Conservation (phyloP, 2,797 vertebrate genomes). For the Buphagus erythrorhynchus region DNA sequence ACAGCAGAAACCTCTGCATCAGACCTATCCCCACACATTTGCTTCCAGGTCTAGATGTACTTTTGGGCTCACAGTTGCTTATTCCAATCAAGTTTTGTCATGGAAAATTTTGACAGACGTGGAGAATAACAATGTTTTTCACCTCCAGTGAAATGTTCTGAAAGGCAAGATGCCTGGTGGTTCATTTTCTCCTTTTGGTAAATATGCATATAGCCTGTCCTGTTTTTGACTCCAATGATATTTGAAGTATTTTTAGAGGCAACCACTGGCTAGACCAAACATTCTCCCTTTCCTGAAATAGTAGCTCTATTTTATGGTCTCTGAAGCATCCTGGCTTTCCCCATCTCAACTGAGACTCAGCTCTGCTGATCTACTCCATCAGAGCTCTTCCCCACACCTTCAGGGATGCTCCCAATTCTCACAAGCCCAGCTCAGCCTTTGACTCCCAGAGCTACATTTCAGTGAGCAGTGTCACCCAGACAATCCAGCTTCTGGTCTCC, state of each 20-base stretch:
- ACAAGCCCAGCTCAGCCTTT: background rate
- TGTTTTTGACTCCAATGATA: background rate
- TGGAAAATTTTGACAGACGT: background rate
- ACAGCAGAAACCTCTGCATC: background rate
- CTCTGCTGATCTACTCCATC: background rate
- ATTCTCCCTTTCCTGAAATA: background rate
- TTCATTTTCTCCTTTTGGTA: background rate
- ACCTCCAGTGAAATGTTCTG: background rate
- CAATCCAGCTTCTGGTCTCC: background rate
- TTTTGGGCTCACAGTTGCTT: background rate
- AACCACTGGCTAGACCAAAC: background rate
- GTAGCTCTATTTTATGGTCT: background rate
- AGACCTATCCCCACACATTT: background rate
- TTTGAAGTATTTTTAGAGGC: slow-evolving; percentile 29
- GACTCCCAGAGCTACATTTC: background rate
- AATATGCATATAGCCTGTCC: background rate
- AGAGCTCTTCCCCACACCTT: background rate
- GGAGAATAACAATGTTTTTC: background rate
- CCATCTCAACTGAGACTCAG: background rate
- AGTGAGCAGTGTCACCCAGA: background rate
- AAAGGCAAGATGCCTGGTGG: background rate
- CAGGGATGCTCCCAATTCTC: background rate
- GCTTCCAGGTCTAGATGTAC: background rate
- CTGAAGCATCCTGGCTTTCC: background rate
- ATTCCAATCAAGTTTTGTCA: background rate